A percentile compares a stretch with the other conserved stretches of the same genome.
Evolutionary conservation across 2,888 invertebrate genomes (phyloP).

Genomic region (Melinopterus prodromus): DNA sequence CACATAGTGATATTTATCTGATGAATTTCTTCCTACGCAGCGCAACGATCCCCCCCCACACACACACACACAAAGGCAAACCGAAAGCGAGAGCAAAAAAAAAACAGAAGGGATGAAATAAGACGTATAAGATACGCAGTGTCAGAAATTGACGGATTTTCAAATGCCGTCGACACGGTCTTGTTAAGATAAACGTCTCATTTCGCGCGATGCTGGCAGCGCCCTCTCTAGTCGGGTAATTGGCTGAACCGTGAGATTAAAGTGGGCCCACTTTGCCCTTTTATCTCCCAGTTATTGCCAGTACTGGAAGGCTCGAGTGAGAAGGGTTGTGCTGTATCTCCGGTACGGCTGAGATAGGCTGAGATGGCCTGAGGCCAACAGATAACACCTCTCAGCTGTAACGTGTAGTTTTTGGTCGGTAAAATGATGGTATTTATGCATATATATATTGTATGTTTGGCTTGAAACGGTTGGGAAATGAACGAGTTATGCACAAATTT

Average conservation of each 20-base stretch:
- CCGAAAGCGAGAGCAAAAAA: too few species aligned
- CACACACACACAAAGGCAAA: too few species aligned
- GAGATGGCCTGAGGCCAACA: not conserved
- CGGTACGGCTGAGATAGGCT: not conserved
- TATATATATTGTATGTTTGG: not conserved
- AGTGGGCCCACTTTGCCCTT: conserved; percentile 33
- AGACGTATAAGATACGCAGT: not conserved
- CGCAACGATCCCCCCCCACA: too few species aligned
- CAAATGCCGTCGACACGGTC: conserved; percentile 30
- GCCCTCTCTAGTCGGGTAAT: conserved; percentile 29
- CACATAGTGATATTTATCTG: too few species aligned
- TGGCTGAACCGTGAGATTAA: conserved; percentile 38
- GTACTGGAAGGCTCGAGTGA: conserved; percentile 21
- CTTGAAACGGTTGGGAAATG: too few species aligned
- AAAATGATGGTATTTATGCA: not conserved
- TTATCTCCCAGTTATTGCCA: conserved; percentile 38
- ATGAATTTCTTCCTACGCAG: too few species aligned
- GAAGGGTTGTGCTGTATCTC: conserved; percentile 27
- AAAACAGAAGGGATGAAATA: not conserved
- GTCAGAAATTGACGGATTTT: conserved; percentile 38
- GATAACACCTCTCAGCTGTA: not conserved
- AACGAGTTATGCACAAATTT: too few species aligned
- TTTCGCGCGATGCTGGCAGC: conserved; percentile 32
- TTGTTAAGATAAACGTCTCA: conserved; percentile 39
- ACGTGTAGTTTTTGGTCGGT: not conserved